Evolutionary conservation across 2,888 invertebrate species (phyloP).

Genomic region (Smittia sp.): DNA sequence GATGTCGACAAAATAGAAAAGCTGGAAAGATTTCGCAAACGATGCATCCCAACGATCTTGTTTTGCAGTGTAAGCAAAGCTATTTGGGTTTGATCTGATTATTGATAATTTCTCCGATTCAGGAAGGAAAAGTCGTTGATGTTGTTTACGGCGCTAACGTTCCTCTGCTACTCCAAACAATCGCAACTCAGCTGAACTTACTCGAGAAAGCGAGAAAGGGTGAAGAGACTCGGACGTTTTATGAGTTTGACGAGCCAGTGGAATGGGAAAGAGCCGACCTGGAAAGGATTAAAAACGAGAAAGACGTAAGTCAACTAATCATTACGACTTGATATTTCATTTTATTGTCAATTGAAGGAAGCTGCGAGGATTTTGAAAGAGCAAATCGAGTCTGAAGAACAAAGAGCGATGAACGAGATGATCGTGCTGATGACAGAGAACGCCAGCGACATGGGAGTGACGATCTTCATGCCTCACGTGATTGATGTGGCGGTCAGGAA

Average conservation of each 20-base stretch:
- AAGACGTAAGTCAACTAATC: conserved; percentile 22
- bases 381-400: conserved; percentile 45
- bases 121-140: conserved; percentile 73
- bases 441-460: conserved; percentile 50
- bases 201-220: conserved; percentile 52
- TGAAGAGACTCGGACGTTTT: conserved; percentile 49
- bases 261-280: conserved; percentile 55
- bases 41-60: conserved; percentile 88
- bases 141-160: conserved; percentile 81
- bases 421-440: conserved; percentile 50
- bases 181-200: conserved; percentile 68
- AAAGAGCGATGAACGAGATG: conserved; percentile 44
- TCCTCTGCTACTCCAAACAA: conserved; percentile 66
- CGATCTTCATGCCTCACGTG: conserved; percentile 51
- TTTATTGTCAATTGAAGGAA: conserved; percentile 43
- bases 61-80: conserved; percentile 60
- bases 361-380: conserved; percentile 46
- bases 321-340: not conserved
- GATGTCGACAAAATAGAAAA: conserved; percentile 68
- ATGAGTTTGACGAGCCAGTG: conserved; percentile 55
- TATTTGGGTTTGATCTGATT: not conserved
- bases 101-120: conserved; percentile 34
- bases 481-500: conserved; percentile 51
- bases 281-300: conserved; percentile 28
- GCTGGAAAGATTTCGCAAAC: conserved; percentile 72